A percentile compares a stretch with the other conserved stretches of the same genome.
Evolutionary conservation across 2,888 invertebrate species (phyloP).

Genomic region (Thecocarcelia acutangulata): DNA sequence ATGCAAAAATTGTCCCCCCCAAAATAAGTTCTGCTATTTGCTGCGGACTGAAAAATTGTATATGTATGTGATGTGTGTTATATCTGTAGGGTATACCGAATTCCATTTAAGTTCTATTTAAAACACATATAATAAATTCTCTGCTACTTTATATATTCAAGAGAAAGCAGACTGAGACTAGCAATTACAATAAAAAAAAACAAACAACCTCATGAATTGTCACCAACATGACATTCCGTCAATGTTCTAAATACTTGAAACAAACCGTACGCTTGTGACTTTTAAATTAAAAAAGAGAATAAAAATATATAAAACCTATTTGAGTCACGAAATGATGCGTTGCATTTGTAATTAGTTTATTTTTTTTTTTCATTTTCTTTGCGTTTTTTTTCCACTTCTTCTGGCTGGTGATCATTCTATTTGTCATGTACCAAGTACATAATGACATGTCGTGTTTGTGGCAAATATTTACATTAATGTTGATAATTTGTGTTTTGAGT

Average conservation of each 20-base stretch:
- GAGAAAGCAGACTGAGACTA: too few species aligned
- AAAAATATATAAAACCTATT: slow-evolving; percentile 30
- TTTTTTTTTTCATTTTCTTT: slow-evolving; percentile 1
- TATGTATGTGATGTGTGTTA: too few species aligned
- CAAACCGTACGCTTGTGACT: slow-evolving; percentile 9
- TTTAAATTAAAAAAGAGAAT: slow-evolving; percentile 2
- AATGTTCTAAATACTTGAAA: slow-evolving; percentile 20
- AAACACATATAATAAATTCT: too few species aligned
- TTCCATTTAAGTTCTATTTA: too few species aligned
- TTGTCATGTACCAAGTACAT: slow-evolving; percentile 31
- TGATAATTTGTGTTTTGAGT: slow-evolving; percentile 22
- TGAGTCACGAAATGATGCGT: slow-evolving; percentile 66
- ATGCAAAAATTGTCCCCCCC: too few species aligned
- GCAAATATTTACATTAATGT: slow-evolving; percentile 48
- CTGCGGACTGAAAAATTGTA: too few species aligned
- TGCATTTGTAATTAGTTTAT: slow-evolving; percentile 63
- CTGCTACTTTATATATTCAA: too few species aligned
- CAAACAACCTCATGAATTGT: slow-evolving; percentile 41
- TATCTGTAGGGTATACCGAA: too few species aligned
- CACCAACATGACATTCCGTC: slow-evolving; percentile 25
- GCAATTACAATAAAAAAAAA: not conserved
- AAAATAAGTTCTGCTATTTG: too few species aligned
- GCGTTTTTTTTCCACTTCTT: slow-evolving; percentile 5
- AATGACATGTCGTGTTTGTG: slow-evolving; percentile 59
- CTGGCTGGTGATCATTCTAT: slow-evolving; percentile 14